A percentile compares a stretch with the other conserved stretches of the same genome.
Conservation (phyloP, 2,797 vertebrate genomes). For the Monodelphis domestica region DNA sequence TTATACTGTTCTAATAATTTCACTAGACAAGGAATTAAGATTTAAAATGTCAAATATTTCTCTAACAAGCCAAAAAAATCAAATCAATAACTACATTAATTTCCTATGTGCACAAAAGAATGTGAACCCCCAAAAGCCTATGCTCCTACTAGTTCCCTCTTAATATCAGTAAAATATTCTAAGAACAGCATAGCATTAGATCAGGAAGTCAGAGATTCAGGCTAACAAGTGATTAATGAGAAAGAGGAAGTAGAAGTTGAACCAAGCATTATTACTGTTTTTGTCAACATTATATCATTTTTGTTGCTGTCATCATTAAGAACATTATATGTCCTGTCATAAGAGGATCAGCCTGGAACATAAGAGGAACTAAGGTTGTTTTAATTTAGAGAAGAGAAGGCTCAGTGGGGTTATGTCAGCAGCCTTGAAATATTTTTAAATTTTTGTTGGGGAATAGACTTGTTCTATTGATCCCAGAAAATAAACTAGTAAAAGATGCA, state of each 20-base stretch:
- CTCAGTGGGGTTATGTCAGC: not conserved
- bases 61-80: not conserved
- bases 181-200: not conserved
- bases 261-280: not conserved
- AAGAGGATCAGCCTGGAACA: no score
- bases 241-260: not conserved
- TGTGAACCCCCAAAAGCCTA: not conserved
- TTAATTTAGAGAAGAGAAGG: not conserved
- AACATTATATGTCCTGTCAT: not conserved
- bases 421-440: not conserved
- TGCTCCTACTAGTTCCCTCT: not conserved
- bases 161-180: not conserved
- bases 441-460: not conserved
- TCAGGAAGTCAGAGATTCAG: not conserved
- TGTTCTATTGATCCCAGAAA: not conserved
- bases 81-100: not conserved
- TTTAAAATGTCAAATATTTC: not conserved
- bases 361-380: not conserved
- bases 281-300: not conserved
- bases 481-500: not conserved
- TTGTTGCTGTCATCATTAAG: not conserved
- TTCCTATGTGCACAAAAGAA: not conserved
- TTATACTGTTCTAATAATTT: not conserved
- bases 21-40: not conserved
- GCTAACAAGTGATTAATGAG: not conserved